Evolutionary conservation across 2,113 vertebrate species (phyloP).

Genomic region (Isurus oxyrinchus): DNA sequence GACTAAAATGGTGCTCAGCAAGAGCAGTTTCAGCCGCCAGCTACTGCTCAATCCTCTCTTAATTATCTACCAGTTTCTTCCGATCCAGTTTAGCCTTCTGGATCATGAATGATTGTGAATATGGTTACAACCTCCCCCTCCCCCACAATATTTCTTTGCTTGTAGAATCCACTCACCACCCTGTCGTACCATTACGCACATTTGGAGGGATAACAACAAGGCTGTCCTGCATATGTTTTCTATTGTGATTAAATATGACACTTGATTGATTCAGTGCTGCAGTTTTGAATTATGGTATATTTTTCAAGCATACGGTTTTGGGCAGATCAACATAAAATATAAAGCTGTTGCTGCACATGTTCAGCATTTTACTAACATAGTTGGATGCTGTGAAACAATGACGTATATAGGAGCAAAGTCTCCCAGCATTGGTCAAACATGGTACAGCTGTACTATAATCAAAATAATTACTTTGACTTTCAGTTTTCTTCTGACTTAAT

Average conservation of each 20-base stretch:
- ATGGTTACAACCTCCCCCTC: background rate
- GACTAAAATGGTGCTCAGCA: background rate
- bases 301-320: background rate
- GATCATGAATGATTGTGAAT: background rate
- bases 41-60: background rate
- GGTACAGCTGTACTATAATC: background rate
- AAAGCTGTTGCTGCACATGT: background rate
- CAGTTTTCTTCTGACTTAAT: background rate
- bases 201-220: background rate
- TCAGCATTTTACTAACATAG: background rate
- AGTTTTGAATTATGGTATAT: background rate
- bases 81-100: background rate
- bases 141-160: background rate
- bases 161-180: too few relatives aligned
- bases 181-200: background rate
- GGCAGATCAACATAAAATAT: background rate
- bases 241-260: background rate
- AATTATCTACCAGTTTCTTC: background rate
- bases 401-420: background rate
- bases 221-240: background rate
- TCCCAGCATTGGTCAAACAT: background rate
- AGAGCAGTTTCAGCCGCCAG: background rate
- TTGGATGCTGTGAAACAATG: background rate
- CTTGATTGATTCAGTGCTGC: background rate
- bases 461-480: background rate